These are phyloP conservation scores for Ptychoptera albimana DNA, from an alignment of 2,888 invertebrate species.

Conservation along the genomic window DNA sequence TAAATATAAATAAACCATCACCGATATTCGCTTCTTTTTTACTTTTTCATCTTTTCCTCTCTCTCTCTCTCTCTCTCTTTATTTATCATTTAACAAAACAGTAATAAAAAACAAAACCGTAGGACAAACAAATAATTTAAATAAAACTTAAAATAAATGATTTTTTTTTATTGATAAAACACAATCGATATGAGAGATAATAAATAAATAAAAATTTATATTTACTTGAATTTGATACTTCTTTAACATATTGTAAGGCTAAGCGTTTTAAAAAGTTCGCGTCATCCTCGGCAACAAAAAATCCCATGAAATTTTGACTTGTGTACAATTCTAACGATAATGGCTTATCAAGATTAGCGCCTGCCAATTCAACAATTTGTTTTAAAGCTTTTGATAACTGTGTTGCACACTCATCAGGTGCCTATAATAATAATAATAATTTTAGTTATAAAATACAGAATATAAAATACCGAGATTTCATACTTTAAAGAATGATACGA, in stretches of 20 bases:
- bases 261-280: slow-evolving; percentile 65
- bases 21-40: neutral
- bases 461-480: slow-evolving; percentile 1
- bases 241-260: slow-evolving; percentile 65
- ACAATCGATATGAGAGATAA: too few relatives aligned
- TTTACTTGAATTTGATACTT: slow-evolving; percentile 60
- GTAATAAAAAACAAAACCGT: too few relatives aligned
- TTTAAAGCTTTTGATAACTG: slow-evolving; percentile 55
- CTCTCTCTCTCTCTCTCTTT: too few relatives aligned
- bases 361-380: slow-evolving; percentile 54
- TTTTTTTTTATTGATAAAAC: too few relatives aligned
- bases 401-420: slow-evolving; percentile 55
- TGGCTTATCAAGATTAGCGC: slow-evolving; percentile 45
- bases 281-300: slow-evolving; percentile 70
- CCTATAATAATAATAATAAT: slow-evolving; percentile 34
- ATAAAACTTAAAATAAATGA: too few relatives aligned
- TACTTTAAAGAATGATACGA: slow-evolving; percentile 80
- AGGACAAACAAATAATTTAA: too few relatives aligned
- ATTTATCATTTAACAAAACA: too few relatives aligned
- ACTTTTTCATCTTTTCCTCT: neutral
- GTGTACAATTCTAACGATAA: slow-evolving; percentile 66
- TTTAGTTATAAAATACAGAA: slow-evolving; percentile 1
- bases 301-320: slow-evolving; percentile 80
- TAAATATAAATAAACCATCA: neutral
- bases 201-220: slow-evolving; percentile 9